Conservation (phyloP, 2,113 vertebrate species). For the Galbula dea region DNA sequence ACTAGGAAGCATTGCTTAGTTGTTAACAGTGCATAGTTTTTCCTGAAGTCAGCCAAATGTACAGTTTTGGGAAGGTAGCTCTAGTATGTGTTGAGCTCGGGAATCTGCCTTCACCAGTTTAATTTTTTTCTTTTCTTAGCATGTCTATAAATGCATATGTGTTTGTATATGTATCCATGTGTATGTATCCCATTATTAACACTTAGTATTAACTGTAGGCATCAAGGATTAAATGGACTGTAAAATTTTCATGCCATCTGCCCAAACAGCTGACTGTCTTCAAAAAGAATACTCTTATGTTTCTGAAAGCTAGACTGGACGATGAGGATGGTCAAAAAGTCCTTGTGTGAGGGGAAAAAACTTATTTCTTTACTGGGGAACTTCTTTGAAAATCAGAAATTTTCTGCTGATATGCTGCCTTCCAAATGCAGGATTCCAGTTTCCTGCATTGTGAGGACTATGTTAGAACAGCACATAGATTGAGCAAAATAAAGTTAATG, state of each 20-base stretch:
- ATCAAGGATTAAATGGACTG: not conserved
- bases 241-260: not conserved
- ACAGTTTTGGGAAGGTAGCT: not conserved
- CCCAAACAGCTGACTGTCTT: not conserved
- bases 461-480: not conserved
- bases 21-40: not conserved
- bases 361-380: not conserved
- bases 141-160: not conserved
- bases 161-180: not conserved
- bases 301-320: not conserved
- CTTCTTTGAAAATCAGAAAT: not conserved
- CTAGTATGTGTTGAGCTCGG: not conserved
- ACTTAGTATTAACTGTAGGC: not conserved
- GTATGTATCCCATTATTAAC: not conserved
- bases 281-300: not conserved
- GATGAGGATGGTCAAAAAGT: not conserved
- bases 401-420: not conserved
- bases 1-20: not conserved
- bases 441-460: not conserved
- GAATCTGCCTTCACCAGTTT: not conserved
- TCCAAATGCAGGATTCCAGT: not conserved
- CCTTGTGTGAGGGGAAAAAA: not conserved
- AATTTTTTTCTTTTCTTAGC: not conserved
- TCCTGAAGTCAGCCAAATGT: not conserved
- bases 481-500: not conserved